These are phyloP conservation scores for Tenthredo amoena DNA, from an alignment of 2,888 invertebrate genomes.

Conservation along the genomic window DNA sequence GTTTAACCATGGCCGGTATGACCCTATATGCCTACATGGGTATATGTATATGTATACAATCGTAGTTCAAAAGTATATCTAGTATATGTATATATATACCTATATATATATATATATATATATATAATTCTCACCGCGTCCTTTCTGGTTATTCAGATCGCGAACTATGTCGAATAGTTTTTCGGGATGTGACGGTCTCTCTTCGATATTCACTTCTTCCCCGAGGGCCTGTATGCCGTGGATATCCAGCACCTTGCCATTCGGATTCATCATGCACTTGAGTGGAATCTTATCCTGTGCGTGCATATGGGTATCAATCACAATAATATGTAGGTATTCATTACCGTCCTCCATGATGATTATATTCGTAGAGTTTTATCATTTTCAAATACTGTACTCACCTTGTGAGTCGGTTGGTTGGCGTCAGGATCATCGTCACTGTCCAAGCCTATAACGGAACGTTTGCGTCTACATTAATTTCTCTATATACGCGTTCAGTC, in stretches of 20 bases:
- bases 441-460: conserved; percentile 29
- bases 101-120: too few species aligned
- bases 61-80: too few species aligned
- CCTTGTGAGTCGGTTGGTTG: conserved; percentile 28
- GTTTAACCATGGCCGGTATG: too few species aligned
- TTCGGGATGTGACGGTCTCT: conserved; percentile 85
- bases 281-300: conserved; percentile 80
- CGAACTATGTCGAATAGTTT: conserved; percentile 88
- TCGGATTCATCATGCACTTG: conserved; percentile 88
- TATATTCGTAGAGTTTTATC: neutral
- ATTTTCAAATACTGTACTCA: neutral
- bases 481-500: neutral
- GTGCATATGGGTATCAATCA: conserved; percentile 54
- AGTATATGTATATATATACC: too few species aligned
- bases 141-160: conserved; percentile 88
- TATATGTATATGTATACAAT: too few species aligned
- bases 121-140: conserved; percentile 84
- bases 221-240: conserved; percentile 84
- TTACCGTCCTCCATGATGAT: neutral
- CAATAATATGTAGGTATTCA: too few species aligned
- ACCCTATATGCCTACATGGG: too few species aligned
- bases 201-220: conserved; percentile 81
- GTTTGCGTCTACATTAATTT: neutral
- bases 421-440: conserved; percentile 28
- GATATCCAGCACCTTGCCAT: conserved; percentile 86